These are phyloP conservation scores for Monopis laevigella DNA, from an alignment of 2,888 invertebrate genomes.

Conservation along the genomic window DNA sequence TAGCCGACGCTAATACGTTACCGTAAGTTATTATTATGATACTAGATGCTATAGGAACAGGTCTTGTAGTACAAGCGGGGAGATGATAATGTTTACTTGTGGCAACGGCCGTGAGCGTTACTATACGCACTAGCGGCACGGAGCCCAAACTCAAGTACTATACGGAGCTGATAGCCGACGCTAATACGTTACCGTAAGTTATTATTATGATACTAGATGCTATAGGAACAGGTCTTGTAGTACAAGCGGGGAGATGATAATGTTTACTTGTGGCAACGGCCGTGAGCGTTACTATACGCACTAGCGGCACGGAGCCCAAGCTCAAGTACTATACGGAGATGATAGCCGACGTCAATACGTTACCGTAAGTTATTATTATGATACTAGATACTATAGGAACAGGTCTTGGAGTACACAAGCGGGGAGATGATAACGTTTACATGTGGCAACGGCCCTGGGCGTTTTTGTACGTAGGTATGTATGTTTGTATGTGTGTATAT, in stretches of 20 bases:
- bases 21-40: too few species aligned
- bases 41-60: too few species aligned
- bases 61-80: too few species aligned
- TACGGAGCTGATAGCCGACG: conserved; percentile 81
- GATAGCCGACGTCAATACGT: conserved; percentile 58
- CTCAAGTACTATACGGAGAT: conserved; percentile 98
- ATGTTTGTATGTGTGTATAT: too few species aligned
- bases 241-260: conserved; percentile 94
- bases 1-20: conserved; percentile 51
- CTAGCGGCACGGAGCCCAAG: conserved; percentile 99
- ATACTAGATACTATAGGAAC: too few species aligned
- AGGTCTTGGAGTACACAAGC: too few species aligned
- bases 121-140: conserved; percentile 95
- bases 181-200: conserved; percentile 28
- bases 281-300: conserved; percentile 87
- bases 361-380: conserved; percentile 31
- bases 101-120: conserved; percentile 85
- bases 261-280: conserved; percentile 89
- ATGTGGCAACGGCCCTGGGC: too few species aligned
- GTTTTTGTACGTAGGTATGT: too few species aligned
- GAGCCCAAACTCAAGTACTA: conserved; percentile 99
- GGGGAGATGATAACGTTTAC: too few species aligned
- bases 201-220: too few species aligned
- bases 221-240: too few species aligned
- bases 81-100: conserved; percentile 97